Percentiles rank a stretch among this genome's conserved stretches.
These are phyloP conservation scores for Rhopalosiphum nymphaeae DNA, from an alignment of 2,888 invertebrate genomes.

Conservation along the genomic window DNA sequence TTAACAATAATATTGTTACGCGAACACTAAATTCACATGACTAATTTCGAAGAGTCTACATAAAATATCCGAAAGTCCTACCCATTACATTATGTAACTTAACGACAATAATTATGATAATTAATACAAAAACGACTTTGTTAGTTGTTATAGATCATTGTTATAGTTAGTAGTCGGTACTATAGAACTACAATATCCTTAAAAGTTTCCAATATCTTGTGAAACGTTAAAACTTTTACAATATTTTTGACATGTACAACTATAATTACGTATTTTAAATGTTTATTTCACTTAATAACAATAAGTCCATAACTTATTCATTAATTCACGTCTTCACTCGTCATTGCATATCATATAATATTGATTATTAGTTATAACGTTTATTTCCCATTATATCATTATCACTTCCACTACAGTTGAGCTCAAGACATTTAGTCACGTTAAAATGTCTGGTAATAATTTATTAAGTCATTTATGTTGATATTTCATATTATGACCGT, in stretches of 20 bases:
- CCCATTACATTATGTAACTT: background rate
- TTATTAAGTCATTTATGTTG: background rate
- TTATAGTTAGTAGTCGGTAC: background rate
- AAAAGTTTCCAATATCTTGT: background rate
- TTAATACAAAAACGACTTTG: background rate
- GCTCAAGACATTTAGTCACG: background rate
- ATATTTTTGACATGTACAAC: background rate
- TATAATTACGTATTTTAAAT: background rate
- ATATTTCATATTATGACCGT: background rate
- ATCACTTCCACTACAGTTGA: background rate
- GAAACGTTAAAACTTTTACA: background rate
- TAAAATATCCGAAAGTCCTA: background rate
- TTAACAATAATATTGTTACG: background rate
- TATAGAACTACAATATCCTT: background rate
- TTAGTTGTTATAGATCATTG: background rate
- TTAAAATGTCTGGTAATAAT: background rate
- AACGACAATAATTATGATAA: background rate
- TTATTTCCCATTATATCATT: background rate
- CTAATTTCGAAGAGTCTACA: background rate
- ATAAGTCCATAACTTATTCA: background rate
- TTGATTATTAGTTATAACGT: background rate
- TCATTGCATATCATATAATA: background rate
- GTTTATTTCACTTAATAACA: background rate
- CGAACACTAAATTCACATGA: background rate
- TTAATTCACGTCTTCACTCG: background rate